Conservation (phyloP, 2,113 vertebrate species). For the Pandion haliaetus region DNA sequence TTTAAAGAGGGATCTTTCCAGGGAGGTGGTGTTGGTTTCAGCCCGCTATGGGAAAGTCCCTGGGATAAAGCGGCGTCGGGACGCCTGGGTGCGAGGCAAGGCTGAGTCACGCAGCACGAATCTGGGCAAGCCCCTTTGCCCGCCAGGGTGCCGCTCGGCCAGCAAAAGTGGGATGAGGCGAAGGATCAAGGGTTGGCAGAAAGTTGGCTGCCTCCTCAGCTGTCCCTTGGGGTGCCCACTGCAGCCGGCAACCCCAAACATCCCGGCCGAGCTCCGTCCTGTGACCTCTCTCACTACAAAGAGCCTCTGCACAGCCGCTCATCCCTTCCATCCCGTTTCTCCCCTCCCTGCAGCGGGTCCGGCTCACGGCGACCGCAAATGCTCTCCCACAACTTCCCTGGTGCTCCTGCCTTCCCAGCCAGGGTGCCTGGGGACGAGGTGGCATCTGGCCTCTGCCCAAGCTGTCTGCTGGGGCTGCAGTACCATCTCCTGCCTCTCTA, state of each 20-base stretch:
- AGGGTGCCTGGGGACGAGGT: not conserved
- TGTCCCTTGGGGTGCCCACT: not conserved
- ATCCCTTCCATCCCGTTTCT: not conserved
- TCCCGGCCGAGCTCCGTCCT: not conserved
- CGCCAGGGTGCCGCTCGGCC: accelerated
- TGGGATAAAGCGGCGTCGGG: not conserved
- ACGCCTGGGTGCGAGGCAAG: not conserved
- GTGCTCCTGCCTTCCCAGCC: not conserved
- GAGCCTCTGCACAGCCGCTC: not conserved
- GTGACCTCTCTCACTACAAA: accelerated
- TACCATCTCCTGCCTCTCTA: not conserved
- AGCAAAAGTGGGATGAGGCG: accelerated
- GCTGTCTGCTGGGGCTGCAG: not conserved
- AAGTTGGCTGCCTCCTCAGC: too few relatives aligned
- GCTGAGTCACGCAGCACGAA: not conserved
- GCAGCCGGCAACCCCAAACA: not conserved
- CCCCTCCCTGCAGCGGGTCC: not conserved
- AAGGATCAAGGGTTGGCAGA: too few relatives aligned
- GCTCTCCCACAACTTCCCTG: not conserved
- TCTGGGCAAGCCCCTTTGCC: not conserved
- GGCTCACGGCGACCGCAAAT: not conserved
- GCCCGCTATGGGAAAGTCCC: not conserved
- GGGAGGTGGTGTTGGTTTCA: not conserved
- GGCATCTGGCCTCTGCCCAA: not conserved
- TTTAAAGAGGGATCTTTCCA: not conserved